These are phyloP conservation scores for Teleiodes luculella DNA, from an alignment of 2,888 invertebrate genomes.

Conservation along the genomic window DNA sequence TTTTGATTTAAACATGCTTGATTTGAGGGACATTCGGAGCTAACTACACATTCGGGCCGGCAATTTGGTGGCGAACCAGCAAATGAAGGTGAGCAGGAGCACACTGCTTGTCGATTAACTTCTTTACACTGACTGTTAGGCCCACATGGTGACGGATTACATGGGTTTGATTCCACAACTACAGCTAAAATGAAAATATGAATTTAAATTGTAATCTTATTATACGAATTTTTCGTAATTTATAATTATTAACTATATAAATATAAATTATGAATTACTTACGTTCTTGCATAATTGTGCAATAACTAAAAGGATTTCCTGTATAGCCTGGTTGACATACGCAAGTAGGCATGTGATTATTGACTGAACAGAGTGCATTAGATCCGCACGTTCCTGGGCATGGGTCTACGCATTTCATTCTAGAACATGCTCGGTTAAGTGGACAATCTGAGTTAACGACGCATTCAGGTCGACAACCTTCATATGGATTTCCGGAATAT, in stretches of 20 bases:
- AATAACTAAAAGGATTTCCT: conserved; percentile 83
- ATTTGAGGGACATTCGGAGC: conserved; percentile 81
- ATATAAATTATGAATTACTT: no score
- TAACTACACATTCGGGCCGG: conserved; percentile 84
- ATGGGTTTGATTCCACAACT: conserved; percentile 51
- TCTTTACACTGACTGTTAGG: conserved; percentile 87
- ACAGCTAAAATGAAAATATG: conserved; percentile 44
- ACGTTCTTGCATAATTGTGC: conserved; percentile 71
- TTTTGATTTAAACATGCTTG: conserved; percentile 84
- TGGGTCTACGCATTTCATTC: conserved; percentile 86
- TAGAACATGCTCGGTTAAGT: conserved; percentile 83
- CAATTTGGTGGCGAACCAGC: conserved; percentile 84
- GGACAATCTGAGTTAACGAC: conserved; percentile 85
- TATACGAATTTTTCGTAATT: background rate
- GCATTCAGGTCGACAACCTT: conserved; percentile 87
- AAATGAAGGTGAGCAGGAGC: conserved; percentile 82
- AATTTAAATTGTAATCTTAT: background rate
- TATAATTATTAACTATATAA: background rate
- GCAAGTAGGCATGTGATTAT: conserved; percentile 86
- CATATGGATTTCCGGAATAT: conserved; percentile 87
- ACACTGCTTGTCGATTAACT: conserved; percentile 84
- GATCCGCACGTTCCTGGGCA: conserved; percentile 89
- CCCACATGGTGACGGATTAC: conserved; percentile 82
- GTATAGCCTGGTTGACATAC: conserved; percentile 81
- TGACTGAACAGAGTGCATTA: conserved; percentile 84